Percentiles rank a stretch among this genome's conserved stretches.
These are phyloP conservation scores for Asteroscopus sphinx DNA, from an alignment of 2,888 invertebrate genomes.

Conservation along the genomic window DNA sequence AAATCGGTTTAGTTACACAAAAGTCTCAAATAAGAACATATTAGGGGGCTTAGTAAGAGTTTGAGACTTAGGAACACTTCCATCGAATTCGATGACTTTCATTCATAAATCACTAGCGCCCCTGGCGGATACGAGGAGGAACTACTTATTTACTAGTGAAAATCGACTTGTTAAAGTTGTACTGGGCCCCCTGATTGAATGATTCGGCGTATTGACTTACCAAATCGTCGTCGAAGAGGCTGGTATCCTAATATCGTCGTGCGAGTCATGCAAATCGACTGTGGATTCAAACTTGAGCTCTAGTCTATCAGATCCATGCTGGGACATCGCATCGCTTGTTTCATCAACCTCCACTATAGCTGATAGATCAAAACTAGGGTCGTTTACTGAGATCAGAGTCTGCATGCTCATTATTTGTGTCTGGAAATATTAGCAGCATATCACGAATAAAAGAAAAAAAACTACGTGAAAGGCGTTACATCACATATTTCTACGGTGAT, in stretches of 20 bases:
- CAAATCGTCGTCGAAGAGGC: constrained; percentile 80
- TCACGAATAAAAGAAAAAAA: neutral
- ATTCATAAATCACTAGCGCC: no score
- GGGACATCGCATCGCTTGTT: constrained; percentile 74
- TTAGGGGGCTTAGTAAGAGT: no score
- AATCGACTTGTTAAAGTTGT: no score
- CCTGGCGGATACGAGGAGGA: no score
- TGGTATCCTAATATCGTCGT: constrained; percentile 76
- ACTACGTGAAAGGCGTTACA: no score
- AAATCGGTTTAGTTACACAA: no score
- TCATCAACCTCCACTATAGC: constrained; percentile 87
- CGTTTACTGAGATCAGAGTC: constrained; percentile 81
- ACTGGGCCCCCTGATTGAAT: no score
- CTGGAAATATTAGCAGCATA: constrained; percentile 60
- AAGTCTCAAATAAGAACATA: no score
- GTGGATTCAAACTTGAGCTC: constrained; percentile 82
- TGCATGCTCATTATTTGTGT: constrained; percentile 86
- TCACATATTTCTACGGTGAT: neutral
- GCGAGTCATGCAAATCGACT: constrained; percentile 75
- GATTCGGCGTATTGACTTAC: no score
- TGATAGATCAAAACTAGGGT: constrained; percentile 85
- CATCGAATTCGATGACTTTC: no score
- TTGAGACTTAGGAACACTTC: no score
- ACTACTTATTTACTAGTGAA: no score
- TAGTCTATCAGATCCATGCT: constrained; percentile 77